phyloP scores from a whole-genome alignment of 2,888 invertebrate species.

The Nudaria mundana region DNA sequence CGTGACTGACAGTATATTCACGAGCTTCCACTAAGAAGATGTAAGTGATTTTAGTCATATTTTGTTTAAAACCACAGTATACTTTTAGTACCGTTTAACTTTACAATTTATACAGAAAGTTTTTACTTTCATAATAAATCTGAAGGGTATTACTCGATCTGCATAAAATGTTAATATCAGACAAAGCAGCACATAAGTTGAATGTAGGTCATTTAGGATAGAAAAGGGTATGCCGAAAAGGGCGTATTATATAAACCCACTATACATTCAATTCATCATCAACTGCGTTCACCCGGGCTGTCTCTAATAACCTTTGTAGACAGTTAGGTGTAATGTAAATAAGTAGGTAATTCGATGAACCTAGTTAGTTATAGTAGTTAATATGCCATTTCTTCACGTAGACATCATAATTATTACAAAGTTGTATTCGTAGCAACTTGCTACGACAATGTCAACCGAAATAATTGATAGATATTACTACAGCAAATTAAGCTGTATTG shows the following conservation, averaged over 20 bases:
- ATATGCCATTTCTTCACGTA: too few species aligned
- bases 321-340: too few species aligned
- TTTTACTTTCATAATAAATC: neutral
- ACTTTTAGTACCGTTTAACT: neutral
- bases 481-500: neutral
- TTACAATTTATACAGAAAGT: neutral
- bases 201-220: too few species aligned
- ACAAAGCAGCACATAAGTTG: neutral
- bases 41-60: neutral
- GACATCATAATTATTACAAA: too few species aligned
- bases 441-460: conserved; percentile 7
- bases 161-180: neutral
- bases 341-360: too few species aligned
- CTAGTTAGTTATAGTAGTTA: too few species aligned
- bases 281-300: too few species aligned
- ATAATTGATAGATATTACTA: too few species aligned
- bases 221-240: too few species aligned
- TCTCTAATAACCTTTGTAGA: too few species aligned
- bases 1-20: neutral
- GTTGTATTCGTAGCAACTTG: conserved; percentile 8
- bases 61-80: neutral
- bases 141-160: neutral
- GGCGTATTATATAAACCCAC: too few species aligned
- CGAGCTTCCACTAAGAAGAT: neutral
- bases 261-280: too few species aligned